Base-by-base conservation (phyloP, 1,140 invertebrate genomes). In the Paraescarpia echinospica region DNA sequence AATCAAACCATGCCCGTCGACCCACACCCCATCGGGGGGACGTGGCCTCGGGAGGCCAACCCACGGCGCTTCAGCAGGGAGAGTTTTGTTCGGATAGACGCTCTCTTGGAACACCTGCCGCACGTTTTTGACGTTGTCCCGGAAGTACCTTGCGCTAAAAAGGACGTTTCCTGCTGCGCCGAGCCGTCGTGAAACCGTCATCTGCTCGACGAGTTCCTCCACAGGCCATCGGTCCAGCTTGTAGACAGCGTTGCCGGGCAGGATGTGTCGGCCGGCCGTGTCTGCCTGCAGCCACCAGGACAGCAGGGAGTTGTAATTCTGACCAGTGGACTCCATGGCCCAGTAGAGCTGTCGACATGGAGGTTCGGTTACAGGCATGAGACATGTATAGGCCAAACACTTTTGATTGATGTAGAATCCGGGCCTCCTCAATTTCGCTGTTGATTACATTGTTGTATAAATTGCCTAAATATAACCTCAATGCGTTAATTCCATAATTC, bases 281-380 rank as follows among this genome's bases (percentile, higher is more conserved):
- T 93, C 90, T 90, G 94, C 94, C 33, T 94, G 48, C 27, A 94
- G 91, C 95, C 95, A 96, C 95, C 95, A 96, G 88, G 95, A 94
- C 9, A 95, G 92, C 5, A 96, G 93, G 35, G 93, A 93, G 0
- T 95, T 94, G 92, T 94, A 96, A 90, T 95, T 95, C 92, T 95
- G 95, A 41, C 94, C 93, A 0, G 94, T 94, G 22, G 95, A 94
- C 93, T 95, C 95, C 88, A 96, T 95, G 91, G 93, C 41, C 95
- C 95, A 96, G 93, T 96, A 96, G 14, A 96, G 93, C 93, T 77
- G 59, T 18, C 22, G 59, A 31, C 59, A 77, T 77, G 59, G 59
- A 77, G 59, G 48, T 8, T 18, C 48, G 8, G 48, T 51, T 51
- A 51, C 48, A 51, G 18, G 48, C 48, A 18, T 18, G n/a, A n/a